Evolutionary conservation across 2,888 invertebrate species (phyloP), one percentile per base, ranked within the genome.

Genomic region (Noctua comes): DNA sequence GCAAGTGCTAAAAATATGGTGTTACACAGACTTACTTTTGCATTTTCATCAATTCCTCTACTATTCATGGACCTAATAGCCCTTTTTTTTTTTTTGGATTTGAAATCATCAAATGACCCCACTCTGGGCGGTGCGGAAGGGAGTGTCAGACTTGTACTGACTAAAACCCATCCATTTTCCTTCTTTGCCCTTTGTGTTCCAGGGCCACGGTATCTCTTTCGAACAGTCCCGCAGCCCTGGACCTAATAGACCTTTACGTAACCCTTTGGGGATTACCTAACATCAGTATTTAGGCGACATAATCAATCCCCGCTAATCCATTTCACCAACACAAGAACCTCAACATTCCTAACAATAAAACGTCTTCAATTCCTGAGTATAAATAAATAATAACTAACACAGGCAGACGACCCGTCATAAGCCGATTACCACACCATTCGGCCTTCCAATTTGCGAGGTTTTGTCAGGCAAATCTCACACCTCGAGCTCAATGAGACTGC

Each of bases 381-480:
- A 83, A 83, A 85, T 76, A 86, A 77, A 86, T 78, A 86, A 77
- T 86, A 88, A 82, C 79, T 76, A 76, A 78, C 27, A 59, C 54
- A 54, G 68, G 57, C 78, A 66, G 71, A 85, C 76, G 81, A 85
- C 77, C 88, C 88, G 89, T 86, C 89, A 86, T 95, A 95, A 95
- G 95, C 95, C 92, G 95, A 93, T 95, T 95, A 94, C 91, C 73
- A 76, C 71, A 75, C 88, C 89, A 86, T 88, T 86, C 83, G 90
- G 91, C 92, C 93, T 92, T 92, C 93, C 94, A 95, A 95, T 94
- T 95, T 94, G 93, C 91, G 89, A 89, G 90, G 91, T 94, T 94
- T 93, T 93, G 93, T 91, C 90, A 90, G 88, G 91, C 92, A 94
- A 94, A 95, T 94, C 95, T 93, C 91, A 83, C 94, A 92, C 94